Evolutionary conservation across 23 tunicate species (phyloP).

Genomic region (Pegea sp.): DNA sequence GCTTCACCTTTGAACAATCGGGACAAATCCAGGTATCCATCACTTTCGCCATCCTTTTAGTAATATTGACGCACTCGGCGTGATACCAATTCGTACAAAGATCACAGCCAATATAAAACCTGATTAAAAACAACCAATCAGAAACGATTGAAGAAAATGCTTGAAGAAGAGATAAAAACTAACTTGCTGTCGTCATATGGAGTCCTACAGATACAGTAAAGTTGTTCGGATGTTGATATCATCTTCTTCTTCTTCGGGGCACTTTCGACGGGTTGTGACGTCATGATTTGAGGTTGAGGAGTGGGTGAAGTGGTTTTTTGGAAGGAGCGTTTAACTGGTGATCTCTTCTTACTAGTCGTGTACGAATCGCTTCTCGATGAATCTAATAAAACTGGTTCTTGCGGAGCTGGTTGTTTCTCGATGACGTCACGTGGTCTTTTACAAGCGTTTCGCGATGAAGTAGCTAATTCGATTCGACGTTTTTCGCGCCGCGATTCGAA

Average conservation of each 20-base stretch:
- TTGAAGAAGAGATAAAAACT: not conserved
- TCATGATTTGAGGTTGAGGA: slow-evolving; percentile 4
- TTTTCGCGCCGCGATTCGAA: too few relatives aligned
- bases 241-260: slow-evolving; percentile 33
- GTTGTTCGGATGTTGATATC: slow-evolving; percentile 25
- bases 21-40: slow-evolving; percentile 78
- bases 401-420: too few relatives aligned
- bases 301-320: slow-evolving; percentile 2
- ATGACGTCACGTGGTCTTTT: too few relatives aligned
- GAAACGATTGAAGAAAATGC: not conserved
- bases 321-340: too few relatives aligned
- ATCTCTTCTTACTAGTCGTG: too few relatives aligned
- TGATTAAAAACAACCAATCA: slow-evolving; percentile 1
- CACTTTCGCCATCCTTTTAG: slow-evolving; percentile 42
- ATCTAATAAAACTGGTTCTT: too few relatives aligned
- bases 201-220: slow-evolving; percentile 65
- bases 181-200: slow-evolving; percentile 72
- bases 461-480: too few relatives aligned
- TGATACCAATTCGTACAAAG: slow-evolving; percentile 89
- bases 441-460: too few relatives aligned
- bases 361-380: too few relatives aligned
- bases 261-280: too few relatives aligned
- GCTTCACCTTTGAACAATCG: slow-evolving; percentile 46
- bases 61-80: slow-evolving; percentile 57
- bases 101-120: slow-evolving; percentile 88